phyloP scores from a whole-genome alignment of 2,797 vertebrate genomes.

The Neosilurus hyrtlii region DNA sequence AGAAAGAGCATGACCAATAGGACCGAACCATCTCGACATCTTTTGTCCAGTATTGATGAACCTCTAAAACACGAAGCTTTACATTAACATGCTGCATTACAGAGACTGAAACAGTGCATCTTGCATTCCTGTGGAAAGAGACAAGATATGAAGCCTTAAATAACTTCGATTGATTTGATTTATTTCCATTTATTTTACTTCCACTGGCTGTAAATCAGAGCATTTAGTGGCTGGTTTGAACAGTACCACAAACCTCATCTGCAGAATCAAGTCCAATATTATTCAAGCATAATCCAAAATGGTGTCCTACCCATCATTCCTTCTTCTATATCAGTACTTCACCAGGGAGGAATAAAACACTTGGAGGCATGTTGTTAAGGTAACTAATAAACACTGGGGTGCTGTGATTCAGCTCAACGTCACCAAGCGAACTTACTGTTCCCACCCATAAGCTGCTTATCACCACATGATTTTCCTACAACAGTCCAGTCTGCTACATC shows the following conservation, averaged over 20 bases:
- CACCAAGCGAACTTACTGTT: neutral
- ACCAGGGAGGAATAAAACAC: neutral
- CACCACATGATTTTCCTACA: no score
- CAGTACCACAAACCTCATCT: neutral
- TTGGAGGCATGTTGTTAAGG: neutral
- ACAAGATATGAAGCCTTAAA: neutral
- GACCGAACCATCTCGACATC: neutral
- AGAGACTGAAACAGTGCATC: neutral
- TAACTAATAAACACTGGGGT: neutral
- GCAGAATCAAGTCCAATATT: no score
- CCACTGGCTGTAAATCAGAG: neutral
- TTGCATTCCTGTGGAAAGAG: neutral
- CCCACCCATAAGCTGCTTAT: no score
- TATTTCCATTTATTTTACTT: no score
- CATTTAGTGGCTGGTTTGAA: neutral
- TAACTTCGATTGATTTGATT: neutral
- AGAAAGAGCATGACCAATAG: neutral
- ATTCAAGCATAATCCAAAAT: no score
- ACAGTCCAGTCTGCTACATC: no score
- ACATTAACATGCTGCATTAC: neutral
- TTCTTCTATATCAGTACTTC: neutral
- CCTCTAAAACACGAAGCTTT: neutral
- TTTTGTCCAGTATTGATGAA: neutral
- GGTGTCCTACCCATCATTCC: no score
- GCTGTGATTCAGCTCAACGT: neutral